phyloP scores from a whole-genome alignment of 2,888 invertebrate species.

The Clitarchus hookeri region DNA sequence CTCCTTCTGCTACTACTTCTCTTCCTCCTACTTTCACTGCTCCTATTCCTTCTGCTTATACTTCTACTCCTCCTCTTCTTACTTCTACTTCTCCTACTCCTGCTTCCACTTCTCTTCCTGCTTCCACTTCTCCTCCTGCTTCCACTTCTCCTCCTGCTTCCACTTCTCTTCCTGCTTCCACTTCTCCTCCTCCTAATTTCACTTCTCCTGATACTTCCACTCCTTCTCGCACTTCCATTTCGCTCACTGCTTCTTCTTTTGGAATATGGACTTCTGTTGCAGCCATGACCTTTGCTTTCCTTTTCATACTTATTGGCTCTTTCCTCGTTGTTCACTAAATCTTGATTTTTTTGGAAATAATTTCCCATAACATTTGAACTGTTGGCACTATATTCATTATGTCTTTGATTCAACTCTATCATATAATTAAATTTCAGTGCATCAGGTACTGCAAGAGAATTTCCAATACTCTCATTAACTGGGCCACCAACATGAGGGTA shows the following conservation, averaged over 20 bases:
- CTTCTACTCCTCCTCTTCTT: background rate
- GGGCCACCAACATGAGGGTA: background rate
- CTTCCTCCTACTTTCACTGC: background rate
- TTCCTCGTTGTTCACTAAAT: too few species aligned
- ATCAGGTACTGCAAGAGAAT: background rate
- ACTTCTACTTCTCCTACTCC: background rate
- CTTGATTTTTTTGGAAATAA: background rate
- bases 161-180: background rate
- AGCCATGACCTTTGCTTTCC: background rate
- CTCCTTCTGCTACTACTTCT: too few species aligned
- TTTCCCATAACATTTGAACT: background rate
- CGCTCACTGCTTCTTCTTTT: background rate
- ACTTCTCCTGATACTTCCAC: background rate
- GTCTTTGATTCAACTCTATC: background rate
- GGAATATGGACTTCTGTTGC: background rate
- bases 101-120: background rate
- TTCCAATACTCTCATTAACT: background rate
- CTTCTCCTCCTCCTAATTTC: background rate
- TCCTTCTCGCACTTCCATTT: background rate
- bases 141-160: background rate
- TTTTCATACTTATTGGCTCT: background rate
- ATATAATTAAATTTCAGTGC: background rate
- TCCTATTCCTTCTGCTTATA: background rate
- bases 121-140: background rate
- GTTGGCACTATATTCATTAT: background rate